Evolutionary conservation across 2,113 vertebrate genomes (phyloP).

Genomic region (Eulemur rufifrons): DNA sequence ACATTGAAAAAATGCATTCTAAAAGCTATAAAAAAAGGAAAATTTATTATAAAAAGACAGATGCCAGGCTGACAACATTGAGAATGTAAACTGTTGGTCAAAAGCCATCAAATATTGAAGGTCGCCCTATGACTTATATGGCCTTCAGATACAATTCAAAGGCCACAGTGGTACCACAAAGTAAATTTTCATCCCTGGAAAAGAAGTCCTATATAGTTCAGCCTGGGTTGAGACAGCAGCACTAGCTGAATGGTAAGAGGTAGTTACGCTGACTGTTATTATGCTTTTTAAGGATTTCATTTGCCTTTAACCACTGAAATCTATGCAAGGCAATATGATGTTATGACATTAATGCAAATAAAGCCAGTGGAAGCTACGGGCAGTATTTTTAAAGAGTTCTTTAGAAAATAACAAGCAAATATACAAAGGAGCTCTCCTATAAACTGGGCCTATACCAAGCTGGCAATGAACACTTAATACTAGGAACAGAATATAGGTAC

Average conservation of each 20-base stretch:
- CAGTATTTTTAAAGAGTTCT: constrained; percentile 32
- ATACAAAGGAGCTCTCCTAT: background rate
- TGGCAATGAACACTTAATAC: background rate
- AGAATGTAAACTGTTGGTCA: background rate
- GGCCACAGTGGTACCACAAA: background rate
- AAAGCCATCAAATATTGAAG: background rate
- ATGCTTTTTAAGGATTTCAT: background rate
- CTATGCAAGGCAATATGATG: background rate
- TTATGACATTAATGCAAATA: background rate
- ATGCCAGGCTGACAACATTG: background rate
- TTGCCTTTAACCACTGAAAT: background rate
- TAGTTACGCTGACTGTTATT: rapidly evolving
- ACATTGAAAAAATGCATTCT: background rate
- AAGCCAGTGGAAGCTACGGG: background rate
- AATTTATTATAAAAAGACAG: background rate
- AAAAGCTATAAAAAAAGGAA: background rate
- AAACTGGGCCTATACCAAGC: background rate
- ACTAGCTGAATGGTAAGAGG: background rate
- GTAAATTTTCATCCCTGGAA: background rate
- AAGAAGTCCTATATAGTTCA: background rate
- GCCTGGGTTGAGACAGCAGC: background rate
- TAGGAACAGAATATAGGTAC: background rate
- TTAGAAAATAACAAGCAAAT: background rate
- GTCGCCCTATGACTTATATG: background rate
- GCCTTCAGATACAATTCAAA: background rate